Percentiles rank a stretch among this genome's conserved stretches.
phyloP scores from a whole-genome alignment of 2,797 vertebrate species.

The Rhynchotus rufescens region DNA sequence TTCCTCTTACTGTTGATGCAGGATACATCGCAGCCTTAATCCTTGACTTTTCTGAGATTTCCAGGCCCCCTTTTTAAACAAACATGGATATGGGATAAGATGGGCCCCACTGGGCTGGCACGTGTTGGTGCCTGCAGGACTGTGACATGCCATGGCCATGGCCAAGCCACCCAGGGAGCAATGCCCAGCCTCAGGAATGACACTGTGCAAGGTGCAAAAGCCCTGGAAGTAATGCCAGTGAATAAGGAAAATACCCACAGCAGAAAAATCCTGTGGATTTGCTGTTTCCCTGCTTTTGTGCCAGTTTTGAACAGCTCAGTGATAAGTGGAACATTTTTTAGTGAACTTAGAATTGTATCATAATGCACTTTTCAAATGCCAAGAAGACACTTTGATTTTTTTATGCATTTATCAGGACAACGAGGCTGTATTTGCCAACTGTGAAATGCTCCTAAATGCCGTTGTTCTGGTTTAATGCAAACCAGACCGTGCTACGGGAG shows the following conservation, averaged over 20 bases:
- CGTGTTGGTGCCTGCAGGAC: background rate
- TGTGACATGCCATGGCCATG: background rate
- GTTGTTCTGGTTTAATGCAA: background rate
- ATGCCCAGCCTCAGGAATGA: background rate
- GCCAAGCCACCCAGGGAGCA: background rate
- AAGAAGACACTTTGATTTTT: background rate
- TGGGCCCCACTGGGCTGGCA: background rate
- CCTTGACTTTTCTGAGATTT: background rate
- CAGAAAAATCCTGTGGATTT: background rate
- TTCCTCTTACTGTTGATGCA: background rate
- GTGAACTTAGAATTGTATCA: background rate
- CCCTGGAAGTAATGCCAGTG: background rate
- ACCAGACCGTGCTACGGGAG: background rate
- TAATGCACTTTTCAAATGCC: background rate
- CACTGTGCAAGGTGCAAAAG: background rate
- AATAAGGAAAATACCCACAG: background rate
- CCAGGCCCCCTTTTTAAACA: background rate
- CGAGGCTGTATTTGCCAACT: background rate
- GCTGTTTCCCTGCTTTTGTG: background rate
- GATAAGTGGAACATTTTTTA: background rate
- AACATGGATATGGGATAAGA: background rate
- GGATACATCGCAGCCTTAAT: background rate
- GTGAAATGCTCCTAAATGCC: background rate
- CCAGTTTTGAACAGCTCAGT: background rate
- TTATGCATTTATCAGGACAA: background rate